A percentile compares a stretch with the other conserved stretches of the same genome.
Evolutionary conservation across 2,888 invertebrate genomes (phyloP).

Genomic region (Tryphoninae sp.): DNA sequence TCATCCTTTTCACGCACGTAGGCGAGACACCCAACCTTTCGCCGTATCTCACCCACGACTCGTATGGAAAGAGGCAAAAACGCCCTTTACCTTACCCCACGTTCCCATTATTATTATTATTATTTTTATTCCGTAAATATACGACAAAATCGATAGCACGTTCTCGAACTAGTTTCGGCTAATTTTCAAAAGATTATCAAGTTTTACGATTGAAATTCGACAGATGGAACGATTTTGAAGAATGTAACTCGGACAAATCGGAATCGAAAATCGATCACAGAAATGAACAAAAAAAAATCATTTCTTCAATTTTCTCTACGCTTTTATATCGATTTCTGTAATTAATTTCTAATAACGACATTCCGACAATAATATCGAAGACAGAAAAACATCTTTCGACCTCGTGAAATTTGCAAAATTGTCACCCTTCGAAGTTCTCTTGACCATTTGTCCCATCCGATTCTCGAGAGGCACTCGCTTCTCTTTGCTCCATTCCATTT

Average conservation of each 20-base stretch:
- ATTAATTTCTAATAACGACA: no score
- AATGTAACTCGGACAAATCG: no score
- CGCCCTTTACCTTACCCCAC: conserved; percentile 12
- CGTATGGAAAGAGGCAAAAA: not conserved
- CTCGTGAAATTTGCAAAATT: not conserved
- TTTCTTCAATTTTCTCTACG: no score
- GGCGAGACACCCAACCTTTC: conserved; percentile 47
- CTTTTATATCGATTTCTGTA: no score
- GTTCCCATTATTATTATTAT: conserved; percentile 22
- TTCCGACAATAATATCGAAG: no score
- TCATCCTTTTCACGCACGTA: conserved; percentile 61
- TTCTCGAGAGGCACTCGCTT: conserved; percentile 21
- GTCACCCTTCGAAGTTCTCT: not conserved
- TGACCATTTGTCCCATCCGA: not conserved
- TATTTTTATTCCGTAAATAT: not conserved
- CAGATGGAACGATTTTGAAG: no score
- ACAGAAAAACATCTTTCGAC: no score
- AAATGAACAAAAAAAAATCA: no score
- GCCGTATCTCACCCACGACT: conserved; percentile 52
- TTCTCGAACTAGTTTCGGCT: not conserved
- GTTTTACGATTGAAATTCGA: no score
- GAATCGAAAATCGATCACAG: no score
- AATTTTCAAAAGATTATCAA: no score
- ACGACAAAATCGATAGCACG: not conserved
- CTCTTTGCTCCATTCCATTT: conserved; percentile 29